A percentile compares a stretch with the other conserved stretches of the same genome.
phyloP scores from a whole-genome alignment of 2,113 vertebrate genomes.

The Mobula birostris region DNA sequence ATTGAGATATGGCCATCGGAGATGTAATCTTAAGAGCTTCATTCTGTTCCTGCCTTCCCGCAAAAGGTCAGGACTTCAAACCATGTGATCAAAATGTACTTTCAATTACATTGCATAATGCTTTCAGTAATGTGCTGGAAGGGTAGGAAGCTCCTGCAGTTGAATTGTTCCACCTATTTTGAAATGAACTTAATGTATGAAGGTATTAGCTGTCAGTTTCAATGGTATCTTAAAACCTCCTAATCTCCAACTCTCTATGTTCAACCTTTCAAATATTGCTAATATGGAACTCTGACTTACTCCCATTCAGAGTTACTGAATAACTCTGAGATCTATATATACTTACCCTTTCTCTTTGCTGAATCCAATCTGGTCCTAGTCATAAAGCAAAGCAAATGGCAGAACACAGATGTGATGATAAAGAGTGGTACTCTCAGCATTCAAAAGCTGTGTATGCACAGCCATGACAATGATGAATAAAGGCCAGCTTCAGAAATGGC shows the following conservation, averaged over 20 bases:
- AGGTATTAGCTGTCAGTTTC: background rate
- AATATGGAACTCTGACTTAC: background rate
- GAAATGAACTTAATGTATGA: background rate
- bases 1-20: background rate
- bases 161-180: background rate
- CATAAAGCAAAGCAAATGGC: background rate
- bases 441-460: background rate
- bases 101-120: constrained; percentile 2
- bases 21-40: background rate
- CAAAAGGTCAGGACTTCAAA: background rate
- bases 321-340: background rate
- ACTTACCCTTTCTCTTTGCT: background rate
- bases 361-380: background rate
- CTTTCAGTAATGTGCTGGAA: background rate
- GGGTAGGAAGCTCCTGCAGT: background rate
- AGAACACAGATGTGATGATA: background rate
- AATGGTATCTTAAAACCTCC: background rate
- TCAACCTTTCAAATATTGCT: background rate
- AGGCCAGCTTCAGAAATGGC: background rate
- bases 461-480: background rate
- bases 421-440: background rate
- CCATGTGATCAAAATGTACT: background rate
- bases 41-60: background rate
- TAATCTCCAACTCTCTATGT: background rate
- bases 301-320: background rate